These are phyloP conservation scores for Diadromus collaris DNA, from an alignment of 2,888 invertebrate species.

Conservation along the genomic window DNA sequence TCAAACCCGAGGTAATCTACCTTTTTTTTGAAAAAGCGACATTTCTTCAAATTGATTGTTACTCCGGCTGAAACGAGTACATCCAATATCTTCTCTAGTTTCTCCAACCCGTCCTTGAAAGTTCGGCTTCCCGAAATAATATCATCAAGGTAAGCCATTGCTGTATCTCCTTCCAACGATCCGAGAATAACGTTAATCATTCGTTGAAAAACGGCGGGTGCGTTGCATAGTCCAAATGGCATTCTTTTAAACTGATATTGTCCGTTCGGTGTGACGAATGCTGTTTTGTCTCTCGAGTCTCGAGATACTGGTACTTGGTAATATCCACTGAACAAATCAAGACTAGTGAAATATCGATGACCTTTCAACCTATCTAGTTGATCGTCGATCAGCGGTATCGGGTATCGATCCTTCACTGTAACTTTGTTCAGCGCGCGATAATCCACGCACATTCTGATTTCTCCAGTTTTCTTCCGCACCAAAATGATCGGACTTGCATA, in stretches of 20 bases:
- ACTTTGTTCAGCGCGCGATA: slow-evolving; percentile 55
- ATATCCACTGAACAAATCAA: slow-evolving; percentile 72
- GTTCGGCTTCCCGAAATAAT: slow-evolving; percentile 60
- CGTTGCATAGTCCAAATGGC: slow-evolving; percentile 76
- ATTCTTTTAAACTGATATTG: slow-evolving; percentile 74
- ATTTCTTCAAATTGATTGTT: slow-evolving; percentile 3
- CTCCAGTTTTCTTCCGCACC: slow-evolving; percentile 59
- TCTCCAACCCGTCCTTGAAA: slow-evolving; percentile 30
- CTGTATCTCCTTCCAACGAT: slow-evolving; percentile 51
- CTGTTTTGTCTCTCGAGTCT: slow-evolving; percentile 69
- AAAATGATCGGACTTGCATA: slow-evolving; percentile 60
- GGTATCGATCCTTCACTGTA: slow-evolving; percentile 72
- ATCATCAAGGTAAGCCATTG: slow-evolving; percentile 64
- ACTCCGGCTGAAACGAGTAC: not conserved
- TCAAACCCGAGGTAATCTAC: slow-evolving; percentile 28
- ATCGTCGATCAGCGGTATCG: slow-evolving; percentile 75
- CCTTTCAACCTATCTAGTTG: slow-evolving; percentile 69
- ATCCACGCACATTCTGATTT: slow-evolving; percentile 48
- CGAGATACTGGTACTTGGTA: slow-evolving; percentile 72
- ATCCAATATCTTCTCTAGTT: not conserved
- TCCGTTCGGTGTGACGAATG: slow-evolving; percentile 75
- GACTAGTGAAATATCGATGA: slow-evolving; percentile 65
- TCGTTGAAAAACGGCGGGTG: slow-evolving; percentile 74
- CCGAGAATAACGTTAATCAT: slow-evolving; percentile 69
- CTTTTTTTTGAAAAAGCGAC: slow-evolving; percentile 40